Evolutionary conservation across 2,113 vertebrate genomes (phyloP).

Genomic region (Sakesphorus luctuosus): DNA sequence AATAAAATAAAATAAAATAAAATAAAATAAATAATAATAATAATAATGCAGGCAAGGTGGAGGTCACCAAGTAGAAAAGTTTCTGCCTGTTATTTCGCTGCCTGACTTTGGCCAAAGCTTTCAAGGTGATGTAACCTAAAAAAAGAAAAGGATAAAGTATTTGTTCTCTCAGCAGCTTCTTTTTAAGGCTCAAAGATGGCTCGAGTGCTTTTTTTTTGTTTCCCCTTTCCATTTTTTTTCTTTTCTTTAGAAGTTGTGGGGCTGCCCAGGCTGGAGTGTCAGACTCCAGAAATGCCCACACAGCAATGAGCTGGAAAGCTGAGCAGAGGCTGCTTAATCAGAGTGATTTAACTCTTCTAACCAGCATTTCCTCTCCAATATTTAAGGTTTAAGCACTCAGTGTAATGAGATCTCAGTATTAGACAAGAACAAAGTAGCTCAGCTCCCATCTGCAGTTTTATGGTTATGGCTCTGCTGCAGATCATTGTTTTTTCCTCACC

Average conservation of each 20-base stretch:
- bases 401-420: slow-evolving; percentile 21
- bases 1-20: too few species aligned
- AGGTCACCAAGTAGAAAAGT: not conserved
- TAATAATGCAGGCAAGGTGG: not conserved
- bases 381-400: not conserved
- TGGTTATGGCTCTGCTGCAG: not conserved
- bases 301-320: not conserved
- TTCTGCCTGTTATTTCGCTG: not conserved
- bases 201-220: not conserved
- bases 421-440: not conserved
- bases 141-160: not conserved
- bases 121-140: not conserved
- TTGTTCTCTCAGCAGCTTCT: not conserved
- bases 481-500: not conserved
- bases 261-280: not conserved
- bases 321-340: not conserved
- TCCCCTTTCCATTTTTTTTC: not conserved
- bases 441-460: slow-evolving; percentile 25
- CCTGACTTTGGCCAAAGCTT: not conserved
- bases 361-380: not conserved
- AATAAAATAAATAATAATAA: too few species aligned
- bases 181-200: not conserved
- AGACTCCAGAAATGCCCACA: not conserved
- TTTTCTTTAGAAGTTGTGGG: not conserved
- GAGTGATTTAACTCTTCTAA: not conserved